Base-by-base conservation (phyloP, 2,113 vertebrate genomes). In the Amazona guildingii region DNA sequence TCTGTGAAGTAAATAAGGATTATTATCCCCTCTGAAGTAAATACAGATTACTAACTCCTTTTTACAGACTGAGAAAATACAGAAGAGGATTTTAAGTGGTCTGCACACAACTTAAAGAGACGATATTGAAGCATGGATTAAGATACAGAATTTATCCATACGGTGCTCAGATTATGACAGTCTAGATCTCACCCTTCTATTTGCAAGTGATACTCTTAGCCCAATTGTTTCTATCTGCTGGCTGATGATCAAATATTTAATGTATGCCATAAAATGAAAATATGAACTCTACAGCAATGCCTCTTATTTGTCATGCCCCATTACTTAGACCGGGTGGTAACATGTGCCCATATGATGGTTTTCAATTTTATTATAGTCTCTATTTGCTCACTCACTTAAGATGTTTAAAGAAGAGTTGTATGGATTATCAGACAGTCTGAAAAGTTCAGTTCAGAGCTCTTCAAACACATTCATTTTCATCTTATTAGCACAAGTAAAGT, bases 321-420 rank as follows among this genome's bases (percentile, higher is more conserved):
- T 96, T 86, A 95, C 54, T 83, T 35, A 80, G 39, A 86, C 41
- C 3, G 88, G 75, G 82, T 57, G 74, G 76, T 74, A 91, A 82
- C 66, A 64, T 43, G 73, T 16, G 10, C n/a, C 75, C 59, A 21
- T 51, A 52, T 44, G 85, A 76, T 41, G 31, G 66, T 43, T 88
- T 91, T 83, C 86, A 74, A 89, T 83, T 95, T 96, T 93, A 93
- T 84, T 94, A 75, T 83, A 61, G 78, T 35, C 85, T 87, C 78
- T 96, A 88, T 80, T 88, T 95, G 94, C 88, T 92, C 96, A 72
- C 62, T 94, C 78, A 95, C 83, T 95, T 97, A 83, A 97, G 92
- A 84, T 92, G 78, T 90, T 98, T 96, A 97, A 82, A 96, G 87
- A 97, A 97, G 77, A 94, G 89, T 83, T 95, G 72, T 92, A 88